These are phyloP conservation scores for Micrastur ruficollis DNA, from an alignment of 2,797 vertebrate genomes.

Conservation along the genomic window DNA sequence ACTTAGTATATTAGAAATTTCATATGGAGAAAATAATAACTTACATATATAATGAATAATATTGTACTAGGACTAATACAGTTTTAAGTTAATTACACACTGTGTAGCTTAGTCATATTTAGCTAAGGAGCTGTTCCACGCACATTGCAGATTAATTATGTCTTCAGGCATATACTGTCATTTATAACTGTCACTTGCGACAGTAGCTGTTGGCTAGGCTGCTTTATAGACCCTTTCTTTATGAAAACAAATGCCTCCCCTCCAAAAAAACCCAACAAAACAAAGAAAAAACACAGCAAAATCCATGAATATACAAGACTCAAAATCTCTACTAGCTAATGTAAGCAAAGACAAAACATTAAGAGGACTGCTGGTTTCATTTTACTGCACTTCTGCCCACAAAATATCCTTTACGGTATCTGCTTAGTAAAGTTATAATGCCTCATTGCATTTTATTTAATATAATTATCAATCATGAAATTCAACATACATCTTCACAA, in stretches of 20 bases:
- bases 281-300: not conserved
- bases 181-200: conserved; percentile 48
- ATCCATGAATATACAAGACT: not conserved
- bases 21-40: conserved; percentile 67
- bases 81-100: conserved; percentile 73
- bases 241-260: not conserved
- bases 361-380: not conserved
- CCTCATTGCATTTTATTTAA: not conserved
- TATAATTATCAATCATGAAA: not conserved
- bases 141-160: conserved; percentile 66
- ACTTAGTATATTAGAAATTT: conserved; percentile 68
- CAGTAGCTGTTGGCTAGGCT: not conserved
- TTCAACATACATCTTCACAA: not conserved
- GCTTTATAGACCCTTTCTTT: not conserved
- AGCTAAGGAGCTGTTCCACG: conserved; percentile 64
- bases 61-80: conserved; percentile 64
- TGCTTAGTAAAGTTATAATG: not conserved
- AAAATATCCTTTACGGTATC: not conserved
- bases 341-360: conserved; percentile 36
- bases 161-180: conserved; percentile 57
- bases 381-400: not conserved
- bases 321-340: conserved; percentile 6
- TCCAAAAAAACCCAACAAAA: not conserved
- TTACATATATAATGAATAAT: conserved; percentile 69
- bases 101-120: conserved; percentile 71